phyloP scores from a whole-genome alignment of 2,888 invertebrate species.

The Erpobdella octoculata region DNA sequence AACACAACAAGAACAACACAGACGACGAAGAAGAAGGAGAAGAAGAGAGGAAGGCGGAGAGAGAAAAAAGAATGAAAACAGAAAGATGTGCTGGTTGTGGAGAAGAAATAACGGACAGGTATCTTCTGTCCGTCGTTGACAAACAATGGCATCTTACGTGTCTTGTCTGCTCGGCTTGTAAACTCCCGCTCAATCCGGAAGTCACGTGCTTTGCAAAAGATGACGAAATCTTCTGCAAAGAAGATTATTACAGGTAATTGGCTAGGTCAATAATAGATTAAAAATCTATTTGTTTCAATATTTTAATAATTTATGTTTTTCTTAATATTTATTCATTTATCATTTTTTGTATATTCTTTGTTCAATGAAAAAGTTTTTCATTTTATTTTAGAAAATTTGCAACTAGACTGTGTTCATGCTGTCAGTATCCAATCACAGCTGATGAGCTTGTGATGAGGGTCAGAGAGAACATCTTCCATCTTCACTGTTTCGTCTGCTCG shows the following conservation, averaged over 20 bases:
- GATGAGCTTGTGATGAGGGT: conserved; percentile 86
- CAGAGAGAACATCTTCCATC: conserved; percentile 72
- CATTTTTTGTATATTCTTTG: background rate
- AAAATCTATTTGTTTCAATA: background rate
- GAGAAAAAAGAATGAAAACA: conserved; percentile 35
- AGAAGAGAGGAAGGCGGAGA: background rate
- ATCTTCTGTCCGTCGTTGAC: conserved; percentile 82
- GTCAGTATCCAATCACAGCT: conserved; percentile 73
- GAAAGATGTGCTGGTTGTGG: conserved; percentile 76
- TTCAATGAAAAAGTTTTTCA: background rate
- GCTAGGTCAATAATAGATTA: background rate
- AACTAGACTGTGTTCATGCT: conserved; percentile 74
- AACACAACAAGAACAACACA: background rate
- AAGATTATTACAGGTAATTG: conserved; percentile 81
- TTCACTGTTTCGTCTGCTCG: conserved; percentile 79
- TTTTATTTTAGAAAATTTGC: conserved; percentile 67
- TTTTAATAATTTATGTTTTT: background rate
- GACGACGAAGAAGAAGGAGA: conserved; percentile 1
- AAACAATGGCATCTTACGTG: conserved; percentile 87
- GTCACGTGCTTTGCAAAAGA: conserved; percentile 84
- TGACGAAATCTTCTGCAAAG: conserved; percentile 89
- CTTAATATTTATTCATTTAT: background rate
- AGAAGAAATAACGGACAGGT: conserved; percentile 71
- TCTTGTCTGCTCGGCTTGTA: conserved; percentile 76
- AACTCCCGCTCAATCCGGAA: conserved; percentile 78